A percentile compares a stretch with the other conserved stretches of the same genome.
phyloP scores from a whole-genome alignment of 2,888 invertebrate genomes.

The Aporophyla lueneburgensis region DNA sequence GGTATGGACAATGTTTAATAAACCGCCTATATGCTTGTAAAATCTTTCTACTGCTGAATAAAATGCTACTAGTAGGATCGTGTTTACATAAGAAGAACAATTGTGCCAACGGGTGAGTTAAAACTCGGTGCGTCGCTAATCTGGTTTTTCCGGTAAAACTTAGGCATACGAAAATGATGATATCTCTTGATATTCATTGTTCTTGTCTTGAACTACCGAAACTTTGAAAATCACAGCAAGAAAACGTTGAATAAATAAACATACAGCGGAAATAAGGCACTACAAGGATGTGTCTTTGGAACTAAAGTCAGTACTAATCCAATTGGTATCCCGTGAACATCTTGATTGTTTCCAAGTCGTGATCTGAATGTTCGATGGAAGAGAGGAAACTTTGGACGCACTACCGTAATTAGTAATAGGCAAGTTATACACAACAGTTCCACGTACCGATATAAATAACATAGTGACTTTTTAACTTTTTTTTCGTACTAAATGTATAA shows the following conservation, averaged over 20 bases:
- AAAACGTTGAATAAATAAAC: conserved; percentile 40
- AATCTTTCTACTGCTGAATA: neutral
- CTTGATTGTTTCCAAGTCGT: conserved; percentile 85
- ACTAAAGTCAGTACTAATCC: conserved; percentile 78
- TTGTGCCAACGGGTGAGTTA: neutral
- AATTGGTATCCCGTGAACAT: conserved; percentile 79
- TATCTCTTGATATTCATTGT: neutral
- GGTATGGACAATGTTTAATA: conserved; percentile 12
- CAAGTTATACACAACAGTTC: conserved; percentile 63
- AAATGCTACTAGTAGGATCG: neutral
- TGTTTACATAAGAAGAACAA: neutral
- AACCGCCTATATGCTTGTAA: neutral
- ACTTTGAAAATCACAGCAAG: neutral
- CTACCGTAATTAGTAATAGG: conserved; percentile 71
- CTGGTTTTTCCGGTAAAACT: neutral
- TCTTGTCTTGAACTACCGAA: neutral
- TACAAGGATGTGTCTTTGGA: conserved; percentile 69
- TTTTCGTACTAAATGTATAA: neutral
- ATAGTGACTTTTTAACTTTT: conserved; percentile 36
- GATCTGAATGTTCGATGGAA: conserved; percentile 79
- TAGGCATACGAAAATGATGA: neutral
- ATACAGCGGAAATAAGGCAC: conserved; percentile 36
- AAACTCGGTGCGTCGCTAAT: conserved; percentile 1
- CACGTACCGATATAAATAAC: conserved; percentile 43
- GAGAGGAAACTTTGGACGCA: conserved; percentile 68